Evolutionary conservation across 2,113 vertebrate species (phyloP), one percentile per base, ranked within the genome.

Genomic region (Eretmochelys imbricata): DNA sequence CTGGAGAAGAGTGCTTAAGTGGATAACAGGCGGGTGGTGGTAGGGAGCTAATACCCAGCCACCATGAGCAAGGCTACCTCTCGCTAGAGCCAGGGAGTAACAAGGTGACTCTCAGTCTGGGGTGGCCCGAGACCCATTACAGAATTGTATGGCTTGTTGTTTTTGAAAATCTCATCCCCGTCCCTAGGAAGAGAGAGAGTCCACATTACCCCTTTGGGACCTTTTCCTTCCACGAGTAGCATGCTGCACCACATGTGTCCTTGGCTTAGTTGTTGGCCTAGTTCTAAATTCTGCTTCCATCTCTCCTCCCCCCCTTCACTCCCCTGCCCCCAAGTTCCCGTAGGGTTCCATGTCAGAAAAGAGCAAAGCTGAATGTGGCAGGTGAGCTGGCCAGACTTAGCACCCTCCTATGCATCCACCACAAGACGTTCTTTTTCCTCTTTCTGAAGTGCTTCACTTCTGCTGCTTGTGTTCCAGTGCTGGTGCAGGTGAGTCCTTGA

Each of bases 371-470:
- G 53, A 97, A 97, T 1, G 91, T 99, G 57, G 96, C 75, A 27
- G 99, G 99, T 1, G 90, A 97, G 85, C 96, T 99, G 94, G 90
- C 55, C n/a, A 98, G 93, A 5, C 96, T 99, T 0, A 97, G 98
- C 80, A 98, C 98, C 29, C 97, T 98, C 84, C 97, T 99, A 95
- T 93, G 83, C 50, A 94, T 99, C 22, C 53, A 53, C 50, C 98
- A 96, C 54, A 98, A 98, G 5, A 85, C 92, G 1, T 99, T 99
- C 95, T 99, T 99, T 97, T 98, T 97, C 89, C 97, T 99, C 54
- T 96, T 96, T 4, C 97, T 99, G 95, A 98, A 96, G 75, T 96
- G 94, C 76, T 93, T 91, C 5, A 94, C 95, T 10, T 98, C 93
- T 35, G 59, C 62, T 12, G 31, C 72, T 48, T 95, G 75, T 24